Evolutionary conservation across 2,797 vertebrate species (phyloP).

Genomic region (Silurus aristotelis): DNA sequence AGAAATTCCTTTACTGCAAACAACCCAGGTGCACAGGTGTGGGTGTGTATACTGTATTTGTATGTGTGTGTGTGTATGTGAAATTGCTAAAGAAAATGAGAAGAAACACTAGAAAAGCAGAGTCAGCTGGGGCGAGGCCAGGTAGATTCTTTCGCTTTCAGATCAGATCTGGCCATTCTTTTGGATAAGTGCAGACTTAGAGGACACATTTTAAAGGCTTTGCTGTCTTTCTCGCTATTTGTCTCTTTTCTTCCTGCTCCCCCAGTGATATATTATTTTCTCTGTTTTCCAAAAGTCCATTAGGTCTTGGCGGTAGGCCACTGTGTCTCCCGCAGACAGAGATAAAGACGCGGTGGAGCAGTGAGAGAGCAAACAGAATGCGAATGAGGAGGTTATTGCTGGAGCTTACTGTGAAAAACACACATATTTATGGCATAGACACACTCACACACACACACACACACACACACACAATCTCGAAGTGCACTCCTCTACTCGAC

Average conservation of each 20-base stretch:
- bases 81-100: neutral
- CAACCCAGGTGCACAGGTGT: neutral
- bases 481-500: neutral
- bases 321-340: conserved; percentile 68
- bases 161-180: conserved; percentile 39
- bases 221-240: conserved; percentile 19
- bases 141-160: conserved; percentile 14
- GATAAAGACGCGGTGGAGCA: conserved; percentile 66
- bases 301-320: conserved; percentile 71
- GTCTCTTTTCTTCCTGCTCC: conserved; percentile 38
- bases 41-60: neutral
- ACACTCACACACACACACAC: conserved; percentile 23
- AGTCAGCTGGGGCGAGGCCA: neutral
- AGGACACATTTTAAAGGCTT: conserved; percentile 45
- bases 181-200: conserved; percentile 34
- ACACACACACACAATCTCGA: conserved; percentile 7
- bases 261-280: conserved; percentile 72
- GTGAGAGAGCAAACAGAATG: conserved; percentile 51
- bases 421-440: conserved; percentile 23
- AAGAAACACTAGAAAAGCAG: neutral
- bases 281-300: conserved; percentile 78
- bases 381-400: conserved; percentile 45
- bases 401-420: conserved; percentile 38
- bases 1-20: conserved; percentile 3
- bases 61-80: neutral